Evolutionary conservation across 2,888 invertebrate species (phyloP).

Genomic region (Busseola fusca): DNA sequence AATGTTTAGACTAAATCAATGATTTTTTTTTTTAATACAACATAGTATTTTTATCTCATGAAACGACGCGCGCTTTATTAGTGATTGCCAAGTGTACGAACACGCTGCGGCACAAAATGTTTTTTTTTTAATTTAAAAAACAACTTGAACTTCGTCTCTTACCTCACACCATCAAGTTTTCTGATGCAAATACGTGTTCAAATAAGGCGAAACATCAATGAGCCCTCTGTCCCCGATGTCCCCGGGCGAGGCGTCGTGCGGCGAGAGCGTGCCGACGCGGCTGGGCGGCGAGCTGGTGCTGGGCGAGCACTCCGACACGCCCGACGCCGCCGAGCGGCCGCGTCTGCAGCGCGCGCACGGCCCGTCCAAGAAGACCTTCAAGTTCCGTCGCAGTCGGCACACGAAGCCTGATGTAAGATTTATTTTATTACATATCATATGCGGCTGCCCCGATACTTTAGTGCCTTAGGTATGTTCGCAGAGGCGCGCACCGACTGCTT

Average conservation of each 20-base stretch:
- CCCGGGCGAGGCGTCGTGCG: conserved; percentile 89
- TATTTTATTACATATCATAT: no score
- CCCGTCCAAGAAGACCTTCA: conserved; percentile 97
- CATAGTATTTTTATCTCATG: background rate
- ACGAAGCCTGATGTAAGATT: conserved; percentile 91
- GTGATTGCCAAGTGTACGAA: no score
- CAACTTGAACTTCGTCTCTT: background rate
- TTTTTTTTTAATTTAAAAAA: no score
- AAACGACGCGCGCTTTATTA: no score
- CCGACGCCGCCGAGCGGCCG: conserved; percentile 86
- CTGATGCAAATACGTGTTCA: background rate
- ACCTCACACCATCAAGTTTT: background rate
- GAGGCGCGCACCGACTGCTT: no score
- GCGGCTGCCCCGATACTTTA: no score
- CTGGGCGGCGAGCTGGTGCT: conserved; percentile 69
- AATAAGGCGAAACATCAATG: conserved; percentile 92
- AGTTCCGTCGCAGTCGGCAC: conserved; percentile 93
- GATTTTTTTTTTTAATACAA: background rate
- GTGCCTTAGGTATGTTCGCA: no score
- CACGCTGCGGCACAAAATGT: no score
- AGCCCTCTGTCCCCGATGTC: conserved; percentile 92
- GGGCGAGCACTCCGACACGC: conserved; percentile 54
- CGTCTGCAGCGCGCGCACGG: conserved; percentile 97
- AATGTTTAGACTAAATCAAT: background rate
- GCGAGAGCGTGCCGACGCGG: conserved; percentile 35